Base-by-base conservation (phyloP, 2,888 invertebrate species). In the Leptinotarsa tumamoca region DNA sequence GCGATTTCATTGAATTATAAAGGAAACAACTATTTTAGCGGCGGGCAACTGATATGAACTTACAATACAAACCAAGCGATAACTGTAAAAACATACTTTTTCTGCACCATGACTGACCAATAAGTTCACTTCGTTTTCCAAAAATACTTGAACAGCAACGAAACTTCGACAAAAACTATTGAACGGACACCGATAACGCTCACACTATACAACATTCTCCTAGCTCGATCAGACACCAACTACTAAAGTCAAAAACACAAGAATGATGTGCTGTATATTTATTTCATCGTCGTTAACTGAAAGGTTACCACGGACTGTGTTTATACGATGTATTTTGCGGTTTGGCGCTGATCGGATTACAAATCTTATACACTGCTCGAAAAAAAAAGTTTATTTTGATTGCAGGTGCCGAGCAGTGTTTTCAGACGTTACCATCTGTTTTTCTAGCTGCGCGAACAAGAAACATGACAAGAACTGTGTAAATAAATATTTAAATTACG, bases 231-330 rank as follows among this genome's bases (percentile, higher is more conserved):
- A 23, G 10, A 70, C 70, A 18, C 18, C 13, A 49, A 70, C 70
- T 70, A 51, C 18, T 23, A 23, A 49, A 70, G 33, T 21, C 69
- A 18, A 63, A 58, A 63, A 63, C 63, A 63, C n/a, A 63, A 63
- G 63, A 33, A 63, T 63, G 63, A 63, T 63, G 63, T 63, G 21
- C 51, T 72, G 21, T 73, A 66, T 71, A 75, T 72, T 76, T 67
- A 70, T 67, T 76, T 76, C 73, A 76, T 73, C 76, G 52, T 67
- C 72, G 54, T 74, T 71, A 58, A 68, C 67, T 67, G 71, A 71
- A 67, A 74, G 71, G 74, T 71, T 73, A 70, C 58, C 69, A 70
- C 52, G 54, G 73, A 63, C 63, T 63, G n/a, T 63, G 63, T 63
- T 63, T 63, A 63, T 63, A 63, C 63, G 27, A 63, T 70, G 67